These are phyloP conservation scores for Isaurus tuberculatus DNA, from an alignment of 92 coral and sea anemone genomes.

Conservation along the genomic window DNA sequence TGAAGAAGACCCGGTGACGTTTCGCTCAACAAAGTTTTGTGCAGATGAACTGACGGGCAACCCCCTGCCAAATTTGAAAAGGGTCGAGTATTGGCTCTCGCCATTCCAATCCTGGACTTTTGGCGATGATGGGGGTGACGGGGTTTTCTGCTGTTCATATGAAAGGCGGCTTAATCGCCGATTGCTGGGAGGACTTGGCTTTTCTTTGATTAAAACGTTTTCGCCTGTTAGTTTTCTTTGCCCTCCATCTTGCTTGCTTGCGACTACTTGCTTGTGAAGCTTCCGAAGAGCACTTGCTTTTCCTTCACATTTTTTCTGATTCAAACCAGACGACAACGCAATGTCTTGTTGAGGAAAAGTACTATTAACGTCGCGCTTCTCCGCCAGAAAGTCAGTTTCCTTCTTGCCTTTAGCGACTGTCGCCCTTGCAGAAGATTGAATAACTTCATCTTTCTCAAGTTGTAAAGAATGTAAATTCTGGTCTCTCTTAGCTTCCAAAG, in stretches of 20 bases:
- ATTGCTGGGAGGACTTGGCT: not conserved
- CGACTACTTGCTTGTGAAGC: slow-evolving; percentile 11
- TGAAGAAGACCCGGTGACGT: not conserved
- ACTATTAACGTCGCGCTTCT: not conserved
- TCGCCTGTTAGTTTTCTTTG: not conserved
- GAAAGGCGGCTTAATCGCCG: not conserved
- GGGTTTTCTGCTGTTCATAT: not conserved
- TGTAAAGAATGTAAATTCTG: slow-evolving; percentile 71
- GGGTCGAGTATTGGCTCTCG: not conserved
- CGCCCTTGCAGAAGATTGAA: slow-evolving; percentile 32
- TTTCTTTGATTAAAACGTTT: not conserved
- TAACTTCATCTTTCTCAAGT: slow-evolving; percentile 68
- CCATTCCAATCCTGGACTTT: not conserved
- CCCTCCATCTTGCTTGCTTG: not conserved
- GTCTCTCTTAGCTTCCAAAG: slow-evolving; percentile 79
- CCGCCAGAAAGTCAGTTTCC: slow-evolving; percentile 18
- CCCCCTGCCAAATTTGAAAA: not conserved
- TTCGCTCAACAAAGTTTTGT: not conserved
- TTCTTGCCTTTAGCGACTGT: slow-evolving; percentile 41
- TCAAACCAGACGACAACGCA: not conserved
- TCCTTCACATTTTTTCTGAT: not conserved
- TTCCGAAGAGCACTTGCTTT: slow-evolving; percentile 21
- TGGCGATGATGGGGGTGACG: slow-evolving; percentile 29
- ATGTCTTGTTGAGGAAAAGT: not conserved
- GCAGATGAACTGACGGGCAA: not conserved